Base-by-base conservation (phyloP, 2,888 invertebrate genomes). In the Chrysolina americana region DNA sequence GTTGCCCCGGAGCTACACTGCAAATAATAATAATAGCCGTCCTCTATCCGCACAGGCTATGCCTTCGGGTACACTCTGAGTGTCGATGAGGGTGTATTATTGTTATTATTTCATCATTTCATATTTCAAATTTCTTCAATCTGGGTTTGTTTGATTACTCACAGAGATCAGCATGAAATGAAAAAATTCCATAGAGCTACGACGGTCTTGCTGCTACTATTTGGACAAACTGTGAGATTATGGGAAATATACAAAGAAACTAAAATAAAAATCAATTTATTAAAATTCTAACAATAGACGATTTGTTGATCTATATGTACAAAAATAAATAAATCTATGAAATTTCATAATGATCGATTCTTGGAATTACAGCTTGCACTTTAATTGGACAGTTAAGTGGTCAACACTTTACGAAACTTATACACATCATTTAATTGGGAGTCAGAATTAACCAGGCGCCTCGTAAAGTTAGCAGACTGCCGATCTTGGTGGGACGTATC, bases 401-500 rank as follows among this genome's bases (percentile, higher is more conserved):
- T 73, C 41, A 70, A 74, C 28, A 79, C 75, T 74, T 79, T 79
- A 65, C 77, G 77, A 66, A 71, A 71, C 68, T 71, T 76, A 71
- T 77, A 77, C 44, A 77, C 69, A 65, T 76, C 74, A n/a, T 77
- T 74, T 5, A 76, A 71, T 15, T 76, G 73, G 11, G 75, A 74
- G 69, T 75, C 73, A 10, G 75, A 78, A 72, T 78, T 73, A 41
- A 76, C 70, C 28, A 76, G 65, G 17, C 72, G 68, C 70, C 70
- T 68, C 44, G 53, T 65, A 19, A 59, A 68, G 64, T 65, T 69
- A 59, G 41, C 69, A 19, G 50, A 23, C n/a, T 23, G 50, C n/a
- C 63, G 64, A 11, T 74, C 65, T n/a, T 76, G 73, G 10, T 69
- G 68, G 44, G 77, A 73, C 19, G 79, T 73, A 44, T 85, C 85